Base-by-base conservation (phyloP, 2,797 vertebrate genomes). In the Chrosomus eos region DNA sequence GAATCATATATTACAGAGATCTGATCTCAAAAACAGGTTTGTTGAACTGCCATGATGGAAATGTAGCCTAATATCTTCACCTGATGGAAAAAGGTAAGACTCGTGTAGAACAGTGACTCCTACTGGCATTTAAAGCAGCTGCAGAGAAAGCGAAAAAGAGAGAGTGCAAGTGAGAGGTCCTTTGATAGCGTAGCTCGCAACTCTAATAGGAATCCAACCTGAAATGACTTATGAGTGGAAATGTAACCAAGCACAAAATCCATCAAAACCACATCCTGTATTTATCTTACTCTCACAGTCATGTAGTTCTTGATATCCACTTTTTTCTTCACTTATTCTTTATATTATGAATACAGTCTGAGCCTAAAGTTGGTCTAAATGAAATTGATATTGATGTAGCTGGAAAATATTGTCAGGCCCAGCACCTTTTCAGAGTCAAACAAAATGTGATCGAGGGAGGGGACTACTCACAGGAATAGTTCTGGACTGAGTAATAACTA, bases 61-160 rank as follows among this genome's bases (percentile, higher is more conserved):
- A 76, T 75, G 67, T 48, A 4, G 40, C 62, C 31, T n/a, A 51
- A 80, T 78, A 71, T 78, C 31, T 75, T 73, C 19, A 68, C 21
- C 51, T 82, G 40, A 48, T 78, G 38, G 11, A 28, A 28, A 38
- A 51, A 86, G 16, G 53, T 28, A 81, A 9, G 62, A 64, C 78
- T 81, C 7, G 40, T 85, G 82, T 81, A 73, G 70, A 86, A 86
- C 72, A 88, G 84, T 83, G 86, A 73, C 87, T 77, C 88, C 89
- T 85, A 62, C 86, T 85, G 89, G 86, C 43, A 43, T 8, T 62
- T 2, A 48, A 43, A 19, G 36, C 55, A 86, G 28, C 64, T 90
- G 80, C 86, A 85, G 31, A 33, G 1, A 68, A 33, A 33, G 7
- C 51, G 21, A 66, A 33, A 10, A 23, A 80, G 19, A 58, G 7